phyloP scores from a whole-genome alignment of 1,140 invertebrate species.

The Limonius californicus region DNA sequence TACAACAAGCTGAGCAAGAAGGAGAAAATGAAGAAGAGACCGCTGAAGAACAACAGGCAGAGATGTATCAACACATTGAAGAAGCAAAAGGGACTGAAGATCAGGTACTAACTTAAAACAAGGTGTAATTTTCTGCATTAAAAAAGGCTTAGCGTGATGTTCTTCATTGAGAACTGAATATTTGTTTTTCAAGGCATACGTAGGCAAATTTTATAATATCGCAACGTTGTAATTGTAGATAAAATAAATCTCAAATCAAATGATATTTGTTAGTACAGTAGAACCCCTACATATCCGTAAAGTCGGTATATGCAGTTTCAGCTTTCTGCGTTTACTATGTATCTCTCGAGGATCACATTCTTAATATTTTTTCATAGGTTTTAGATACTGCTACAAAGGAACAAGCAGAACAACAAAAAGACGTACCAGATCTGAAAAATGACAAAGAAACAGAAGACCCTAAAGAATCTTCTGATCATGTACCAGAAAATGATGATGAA shows the following conservation, averaged over 20 bases:
- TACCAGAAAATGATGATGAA: conserved; percentile 50
- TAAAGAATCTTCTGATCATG: conserved; percentile 49
- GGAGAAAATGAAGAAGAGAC: conserved; percentile 51
- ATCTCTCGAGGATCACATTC: too few species aligned
- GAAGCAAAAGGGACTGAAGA: conserved; percentile 66
- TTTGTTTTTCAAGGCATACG: too few species aligned
- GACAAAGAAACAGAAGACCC: conserved; percentile 50
- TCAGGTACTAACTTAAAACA: too few species aligned
- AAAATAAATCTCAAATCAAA: background rate
- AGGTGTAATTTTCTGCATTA: too few species aligned
- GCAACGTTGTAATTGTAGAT: background rate
- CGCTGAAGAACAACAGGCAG: conserved; percentile 52
- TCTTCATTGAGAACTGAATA: too few species aligned
- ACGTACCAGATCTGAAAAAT: conserved; percentile 58
- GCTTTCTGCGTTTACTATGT: too few species aligned
- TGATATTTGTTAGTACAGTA: background rate
- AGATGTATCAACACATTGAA: conserved; percentile 83
- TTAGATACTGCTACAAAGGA: conserved; percentile 75
- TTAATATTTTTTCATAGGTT: conserved; percentile 43
- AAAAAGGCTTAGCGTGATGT: too few species aligned
- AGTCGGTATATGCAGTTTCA: too few species aligned
- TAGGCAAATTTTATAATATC: too few species aligned
- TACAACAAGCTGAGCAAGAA: conserved; percentile 44
- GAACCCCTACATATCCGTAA: too few species aligned
- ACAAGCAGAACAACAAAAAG: conserved; percentile 68